Evolutionary conservation across 2,888 invertebrate genomes (phyloP).

Genomic region (Drymonia ruficornis): DNA sequence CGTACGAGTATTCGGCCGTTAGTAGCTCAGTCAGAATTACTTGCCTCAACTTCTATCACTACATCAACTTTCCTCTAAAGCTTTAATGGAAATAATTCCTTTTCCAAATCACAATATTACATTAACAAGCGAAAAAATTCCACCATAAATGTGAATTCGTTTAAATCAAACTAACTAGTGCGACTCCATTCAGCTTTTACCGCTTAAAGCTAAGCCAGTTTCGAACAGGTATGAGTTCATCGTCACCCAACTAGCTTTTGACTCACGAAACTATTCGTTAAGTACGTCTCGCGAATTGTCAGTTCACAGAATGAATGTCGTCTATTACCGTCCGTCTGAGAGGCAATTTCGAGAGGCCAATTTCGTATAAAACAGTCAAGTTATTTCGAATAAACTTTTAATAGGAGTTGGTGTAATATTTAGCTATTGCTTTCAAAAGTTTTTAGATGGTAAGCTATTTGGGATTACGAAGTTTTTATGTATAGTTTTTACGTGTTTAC

Average conservation of each 20-base stretch:
- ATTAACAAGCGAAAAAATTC: conserved; percentile 25
- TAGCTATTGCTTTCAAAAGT: not conserved
- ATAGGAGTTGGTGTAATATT: conserved; percentile 10
- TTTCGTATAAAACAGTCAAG: conserved; percentile 34
- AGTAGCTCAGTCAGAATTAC: too few species aligned
- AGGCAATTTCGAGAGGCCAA: conserved; percentile 26
- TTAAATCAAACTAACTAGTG: conserved; percentile 38
- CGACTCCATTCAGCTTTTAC: conserved; percentile 27
- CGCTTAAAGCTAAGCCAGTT: conserved; percentile 32
- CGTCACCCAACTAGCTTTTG: conserved; percentile 34
- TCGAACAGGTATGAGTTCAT: conserved; percentile 40
- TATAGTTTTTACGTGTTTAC: not conserved
- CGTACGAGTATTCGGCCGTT: too few species aligned
- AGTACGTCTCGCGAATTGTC: conserved; percentile 38
- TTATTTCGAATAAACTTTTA: conserved; percentile 27
- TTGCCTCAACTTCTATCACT: too few species aligned
- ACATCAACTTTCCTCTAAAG: too few species aligned
- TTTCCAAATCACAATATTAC: not conserved
- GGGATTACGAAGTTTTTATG: conserved; percentile 10
- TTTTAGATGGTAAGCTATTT: conserved; percentile 6
- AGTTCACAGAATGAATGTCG: conserved; percentile 32
- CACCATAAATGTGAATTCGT: conserved; percentile 29
- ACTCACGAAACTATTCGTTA: conserved; percentile 41
- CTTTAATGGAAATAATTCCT: not conserved
- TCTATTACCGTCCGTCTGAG: conserved; percentile 28